Evolutionary conservation across 1,140 invertebrate genomes (phyloP).

Genomic region (Coptotermes formosanus): DNA sequence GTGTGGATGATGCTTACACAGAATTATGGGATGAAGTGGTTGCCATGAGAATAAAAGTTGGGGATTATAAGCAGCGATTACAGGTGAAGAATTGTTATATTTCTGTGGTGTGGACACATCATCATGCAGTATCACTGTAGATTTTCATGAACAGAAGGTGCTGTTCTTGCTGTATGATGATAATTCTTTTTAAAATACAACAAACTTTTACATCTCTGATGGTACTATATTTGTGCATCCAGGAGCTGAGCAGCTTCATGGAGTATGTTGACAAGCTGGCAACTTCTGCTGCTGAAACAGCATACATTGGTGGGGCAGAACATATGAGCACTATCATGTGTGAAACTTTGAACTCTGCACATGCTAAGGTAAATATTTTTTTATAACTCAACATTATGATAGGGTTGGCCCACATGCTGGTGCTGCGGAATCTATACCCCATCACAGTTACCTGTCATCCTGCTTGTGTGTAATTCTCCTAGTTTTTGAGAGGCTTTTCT

Average conservation of each 20-base stretch:
- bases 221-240: neutral
- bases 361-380: neutral
- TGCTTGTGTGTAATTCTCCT: too few species aligned
- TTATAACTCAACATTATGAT: neutral
- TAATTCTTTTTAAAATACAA: neutral
- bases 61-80: neutral
- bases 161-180: too few species aligned
- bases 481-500: too few species aligned
- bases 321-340: conserved; percentile 27
- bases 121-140: too few species aligned
- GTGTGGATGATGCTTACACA: neutral
- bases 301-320: conserved; percentile 21
- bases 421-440: too few species aligned
- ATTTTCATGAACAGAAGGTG: too few species aligned
- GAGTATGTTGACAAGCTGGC: conserved; percentile 21
- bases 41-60: neutral
- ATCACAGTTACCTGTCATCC: too few species aligned
- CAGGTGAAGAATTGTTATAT: neutral
- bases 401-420: too few species aligned
- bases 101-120: too few species aligned
- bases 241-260: conserved; percentile 20
- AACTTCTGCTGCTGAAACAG: conserved; percentile 23
- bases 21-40: neutral
- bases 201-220: neutral
- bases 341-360: neutral